Conservation (phyloP, 2,113 vertebrate species). For the Henicopernis longicauda region DNA sequence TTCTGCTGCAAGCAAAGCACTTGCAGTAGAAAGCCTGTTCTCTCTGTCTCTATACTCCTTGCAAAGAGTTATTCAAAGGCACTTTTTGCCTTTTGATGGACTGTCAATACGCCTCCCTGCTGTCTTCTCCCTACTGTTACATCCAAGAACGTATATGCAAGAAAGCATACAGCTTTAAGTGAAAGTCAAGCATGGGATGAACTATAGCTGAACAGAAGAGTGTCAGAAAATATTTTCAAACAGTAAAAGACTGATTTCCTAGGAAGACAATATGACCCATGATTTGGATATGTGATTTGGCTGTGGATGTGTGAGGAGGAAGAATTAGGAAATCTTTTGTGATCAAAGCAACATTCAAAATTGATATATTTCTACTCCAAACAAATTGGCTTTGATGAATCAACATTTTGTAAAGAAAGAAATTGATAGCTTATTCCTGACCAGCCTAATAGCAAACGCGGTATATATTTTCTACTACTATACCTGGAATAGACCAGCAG, state of each 20-base stretch:
- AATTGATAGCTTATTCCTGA: not conserved
- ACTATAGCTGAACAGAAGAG: not conserved
- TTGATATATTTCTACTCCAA: not conserved
- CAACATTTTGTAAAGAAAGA: not conserved
- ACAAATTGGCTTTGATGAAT: not conserved
- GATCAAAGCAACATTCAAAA: not conserved
- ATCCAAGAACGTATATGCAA: not conserved
- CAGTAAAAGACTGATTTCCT: not conserved
- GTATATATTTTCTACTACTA: not conserved
- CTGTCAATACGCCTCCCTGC: not conserved
- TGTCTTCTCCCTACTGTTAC: not conserved
- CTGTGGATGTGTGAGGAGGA: not conserved
- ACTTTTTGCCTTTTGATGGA: not conserved
- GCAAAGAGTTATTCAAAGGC: not conserved
- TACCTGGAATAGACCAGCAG: not conserved
- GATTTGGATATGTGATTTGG: not conserved
- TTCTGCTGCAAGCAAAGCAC: not conserved
- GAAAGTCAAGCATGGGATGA: not conserved
- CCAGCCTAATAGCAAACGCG: not conserved
- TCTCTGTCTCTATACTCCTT: not conserved
- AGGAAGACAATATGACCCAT: not conserved
- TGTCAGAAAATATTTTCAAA: not conserved
- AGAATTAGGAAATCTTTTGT: not conserved
- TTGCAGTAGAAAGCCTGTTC: not conserved
- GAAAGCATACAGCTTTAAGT: not conserved